Evolutionary conservation across 2,888 invertebrate genomes (phyloP).

Genomic region (Drosophila quinaria): DNA sequence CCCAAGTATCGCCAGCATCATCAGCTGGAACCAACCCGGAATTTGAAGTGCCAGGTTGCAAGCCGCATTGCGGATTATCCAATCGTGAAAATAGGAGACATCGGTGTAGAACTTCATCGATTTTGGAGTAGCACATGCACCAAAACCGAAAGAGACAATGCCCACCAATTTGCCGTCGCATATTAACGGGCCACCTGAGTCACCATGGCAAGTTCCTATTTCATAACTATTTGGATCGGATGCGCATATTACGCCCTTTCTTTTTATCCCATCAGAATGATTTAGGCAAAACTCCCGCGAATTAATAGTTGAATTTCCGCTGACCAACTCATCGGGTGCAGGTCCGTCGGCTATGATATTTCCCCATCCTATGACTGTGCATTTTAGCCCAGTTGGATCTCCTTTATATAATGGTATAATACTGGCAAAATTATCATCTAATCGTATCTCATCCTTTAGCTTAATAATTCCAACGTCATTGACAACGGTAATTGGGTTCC

Average conservation of each 20-base stretch:
- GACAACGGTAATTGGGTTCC: rapidly evolving
- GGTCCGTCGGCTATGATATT: rapidly evolving
- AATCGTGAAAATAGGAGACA: too few species aligned
- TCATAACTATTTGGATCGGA: background rate
- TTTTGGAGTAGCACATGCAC: too few species aligned
- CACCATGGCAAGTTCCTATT: background rate
- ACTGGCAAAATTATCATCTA: background rate
- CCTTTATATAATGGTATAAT: conserved; percentile 21
- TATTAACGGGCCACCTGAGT: background rate
- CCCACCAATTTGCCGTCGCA: background rate
- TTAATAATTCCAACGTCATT: conserved; percentile 49
- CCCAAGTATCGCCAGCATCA: too few species aligned
- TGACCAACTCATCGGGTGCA: background rate
- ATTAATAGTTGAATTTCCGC: background rate
- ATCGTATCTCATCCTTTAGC: background rate
- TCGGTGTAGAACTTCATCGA: too few species aligned
- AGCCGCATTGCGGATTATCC: too few species aligned
- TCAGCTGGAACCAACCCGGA: too few species aligned
- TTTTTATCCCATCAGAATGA: too few species aligned
- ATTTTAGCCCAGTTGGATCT: background rate
- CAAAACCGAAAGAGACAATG: background rate
- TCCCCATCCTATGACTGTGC: background rate
- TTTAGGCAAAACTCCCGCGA: background rate
- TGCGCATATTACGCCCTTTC: background rate
- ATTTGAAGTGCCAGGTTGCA: too few species aligned